Conservation (phyloP, 2,888 invertebrate genomes). For the Spilarctia lutea region DNA sequence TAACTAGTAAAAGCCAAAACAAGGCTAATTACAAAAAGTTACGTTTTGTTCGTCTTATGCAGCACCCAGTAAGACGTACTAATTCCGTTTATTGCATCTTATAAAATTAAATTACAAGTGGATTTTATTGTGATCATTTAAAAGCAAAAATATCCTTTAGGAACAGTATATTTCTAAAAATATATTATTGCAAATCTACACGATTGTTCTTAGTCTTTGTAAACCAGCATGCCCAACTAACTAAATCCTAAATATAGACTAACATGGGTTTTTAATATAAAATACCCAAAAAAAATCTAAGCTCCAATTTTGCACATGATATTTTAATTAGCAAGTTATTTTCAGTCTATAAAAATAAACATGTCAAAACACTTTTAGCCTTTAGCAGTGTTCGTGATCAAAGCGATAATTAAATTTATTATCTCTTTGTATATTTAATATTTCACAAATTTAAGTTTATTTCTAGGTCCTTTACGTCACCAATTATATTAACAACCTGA, state of each 20-base stretch:
- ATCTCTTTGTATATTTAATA: conserved; percentile 8
- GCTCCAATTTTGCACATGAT: conserved; percentile 34
- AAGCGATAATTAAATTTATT: conserved; percentile 18
- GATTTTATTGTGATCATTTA: too few relatives aligned
- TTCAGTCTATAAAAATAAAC: conserved; percentile 36
- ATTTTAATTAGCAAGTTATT: conserved; percentile 42
- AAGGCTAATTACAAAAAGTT: too few relatives aligned
- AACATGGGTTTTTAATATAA: conserved; percentile 9
- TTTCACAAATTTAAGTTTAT: conserved; percentile 23
- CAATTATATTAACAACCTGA: conserved; percentile 2
- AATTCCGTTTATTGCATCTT: too few relatives aligned
- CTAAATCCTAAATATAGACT: not conserved
- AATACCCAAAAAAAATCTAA: conserved; percentile 20
- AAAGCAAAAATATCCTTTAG: too few relatives aligned
- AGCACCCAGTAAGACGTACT: too few relatives aligned
- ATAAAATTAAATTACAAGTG: too few relatives aligned
- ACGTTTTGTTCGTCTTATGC: too few relatives aligned
- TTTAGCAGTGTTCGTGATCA: conserved; percentile 32
- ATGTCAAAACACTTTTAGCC: conserved; percentile 24
- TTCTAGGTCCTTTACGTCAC: conserved; percentile 16
- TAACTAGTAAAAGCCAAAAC: too few relatives aligned
- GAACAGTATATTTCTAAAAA: too few relatives aligned
- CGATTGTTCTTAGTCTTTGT: not conserved
- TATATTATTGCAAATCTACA: too few relatives aligned
- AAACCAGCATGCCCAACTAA: not conserved